Percentiles rank a stretch among this genome's conserved stretches.
phyloP scores from a whole-genome alignment of 2,888 invertebrate genomes.

The Sphecodes monilicornis region DNA sequence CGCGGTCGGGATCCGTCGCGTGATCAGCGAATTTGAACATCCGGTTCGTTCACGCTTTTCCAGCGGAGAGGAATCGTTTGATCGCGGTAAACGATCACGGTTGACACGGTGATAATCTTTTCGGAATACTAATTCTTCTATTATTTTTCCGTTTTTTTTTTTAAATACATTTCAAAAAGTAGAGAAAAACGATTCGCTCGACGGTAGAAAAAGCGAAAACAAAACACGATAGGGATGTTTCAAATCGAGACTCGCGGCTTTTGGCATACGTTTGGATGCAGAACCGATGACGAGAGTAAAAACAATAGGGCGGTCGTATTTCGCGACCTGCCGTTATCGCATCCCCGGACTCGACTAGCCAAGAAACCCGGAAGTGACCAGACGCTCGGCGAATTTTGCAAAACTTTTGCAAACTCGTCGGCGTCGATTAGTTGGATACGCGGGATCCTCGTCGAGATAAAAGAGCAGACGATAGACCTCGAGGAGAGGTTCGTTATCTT shows the following conservation, averaged over 20 bases:
- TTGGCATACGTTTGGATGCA: constrained; percentile 82
- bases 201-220: constrained; percentile 40
- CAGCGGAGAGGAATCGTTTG: constrained; percentile 48
- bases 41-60: not conserved
- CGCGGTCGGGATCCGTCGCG: constrained; percentile 16
- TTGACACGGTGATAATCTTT: not conserved
- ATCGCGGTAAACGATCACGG: constrained; percentile 28
- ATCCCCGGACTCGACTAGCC: constrained; percentile 70
- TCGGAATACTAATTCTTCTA: not conserved
- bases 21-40: constrained; percentile 34
- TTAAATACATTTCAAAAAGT: not conserved
- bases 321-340: constrained; percentile 58
- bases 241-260: constrained; percentile 76
- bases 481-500: not conserved
- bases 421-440: constrained; percentile 27
- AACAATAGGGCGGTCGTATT: not conserved
- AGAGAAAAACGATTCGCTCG: constrained; percentile 39
- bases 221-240: constrained; percentile 17
- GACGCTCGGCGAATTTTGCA: constrained; percentile 50
- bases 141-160: not conserved
- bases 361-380: constrained; percentile 64
- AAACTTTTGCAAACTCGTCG: constrained; percentile 42
- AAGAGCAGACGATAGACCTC: not conserved
- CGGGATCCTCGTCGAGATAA: not conserved
- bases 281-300: constrained; percentile 64